Evolutionary conservation across 2,888 invertebrate species (phyloP).

Genomic region (Ligdia adustata): DNA sequence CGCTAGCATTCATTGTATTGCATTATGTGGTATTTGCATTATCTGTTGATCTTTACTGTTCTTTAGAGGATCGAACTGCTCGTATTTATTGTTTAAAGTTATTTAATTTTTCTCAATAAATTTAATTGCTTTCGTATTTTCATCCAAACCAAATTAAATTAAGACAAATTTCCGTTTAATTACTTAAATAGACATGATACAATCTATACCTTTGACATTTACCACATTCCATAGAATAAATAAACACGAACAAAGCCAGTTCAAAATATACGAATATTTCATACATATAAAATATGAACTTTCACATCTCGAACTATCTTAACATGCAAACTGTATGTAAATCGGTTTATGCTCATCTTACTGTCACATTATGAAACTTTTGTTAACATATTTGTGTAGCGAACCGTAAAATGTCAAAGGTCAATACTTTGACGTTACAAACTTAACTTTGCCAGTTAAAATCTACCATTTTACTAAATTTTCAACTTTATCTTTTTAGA

Average conservation of each 20-base stretch:
- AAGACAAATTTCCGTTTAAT: no score
- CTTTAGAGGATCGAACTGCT: no score
- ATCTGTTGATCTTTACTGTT: no score
- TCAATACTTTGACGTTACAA: constrained; percentile 49
- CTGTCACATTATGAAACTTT: constrained; percentile 54
- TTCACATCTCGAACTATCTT: constrained; percentile 43
- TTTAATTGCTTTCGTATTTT: no score
- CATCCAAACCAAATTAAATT: no score
- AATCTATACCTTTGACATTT: not conserved
- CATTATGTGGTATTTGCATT: no score
- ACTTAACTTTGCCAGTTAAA: constrained; percentile 18
- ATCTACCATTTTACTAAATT: constrained; percentile 2
- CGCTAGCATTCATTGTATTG: no score
- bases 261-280: constrained; percentile 25
- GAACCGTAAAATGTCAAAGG: constrained; percentile 45
- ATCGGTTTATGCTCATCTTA: constrained; percentile 53
- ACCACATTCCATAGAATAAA: not conserved
- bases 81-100: no score
- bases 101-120: no score
- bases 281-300: constrained; percentile 40
- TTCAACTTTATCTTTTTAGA: not conserved
- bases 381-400: constrained; percentile 53
- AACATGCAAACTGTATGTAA: constrained; percentile 55
- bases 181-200: no score
- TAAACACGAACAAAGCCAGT: constrained; percentile 3